Evolutionary conservation across 2,113 vertebrate species (phyloP).

Genomic region (Machaerirhynchus nigripectus): DNA sequence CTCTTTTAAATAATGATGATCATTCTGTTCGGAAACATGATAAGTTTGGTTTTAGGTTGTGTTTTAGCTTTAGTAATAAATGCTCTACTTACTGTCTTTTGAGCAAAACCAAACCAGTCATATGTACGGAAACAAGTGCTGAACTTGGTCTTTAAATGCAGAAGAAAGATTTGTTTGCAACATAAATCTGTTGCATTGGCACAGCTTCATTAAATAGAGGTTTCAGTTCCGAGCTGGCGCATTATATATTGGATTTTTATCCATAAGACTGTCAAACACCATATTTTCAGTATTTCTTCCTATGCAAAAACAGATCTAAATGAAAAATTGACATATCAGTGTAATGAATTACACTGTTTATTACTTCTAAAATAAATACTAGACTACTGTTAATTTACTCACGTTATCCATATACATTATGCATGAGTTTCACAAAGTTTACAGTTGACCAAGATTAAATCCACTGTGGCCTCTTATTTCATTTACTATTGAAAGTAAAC

Average conservation of each 20-base stretch:
- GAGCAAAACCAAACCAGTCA: neutral
- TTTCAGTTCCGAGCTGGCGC: neutral
- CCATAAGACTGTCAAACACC: neutral
- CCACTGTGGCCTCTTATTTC: neutral
- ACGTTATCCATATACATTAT: neutral
- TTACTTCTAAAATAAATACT: neutral
- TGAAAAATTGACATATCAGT: neutral
- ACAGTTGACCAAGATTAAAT: neutral
- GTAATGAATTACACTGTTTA: neutral
- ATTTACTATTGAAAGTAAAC: neutral
- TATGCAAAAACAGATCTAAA: neutral
- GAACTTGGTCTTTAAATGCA: neutral
- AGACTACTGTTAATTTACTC: neutral
- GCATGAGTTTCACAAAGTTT: neutral
- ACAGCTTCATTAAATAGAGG: neutral
- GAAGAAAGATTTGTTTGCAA: slow-evolving; percentile 24
- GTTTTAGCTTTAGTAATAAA: neutral
- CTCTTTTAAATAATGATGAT: slow-evolving; percentile 17
- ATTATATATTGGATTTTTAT: neutral
- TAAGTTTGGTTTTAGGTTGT: neutral
- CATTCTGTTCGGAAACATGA: neutral
- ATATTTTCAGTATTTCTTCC: neutral
- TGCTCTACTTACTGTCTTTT: neutral
- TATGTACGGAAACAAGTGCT: neutral
- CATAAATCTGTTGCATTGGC: neutral